phyloP scores from a whole-genome alignment of 1,140 invertebrate species.

The Drosophila elegans region DNA sequence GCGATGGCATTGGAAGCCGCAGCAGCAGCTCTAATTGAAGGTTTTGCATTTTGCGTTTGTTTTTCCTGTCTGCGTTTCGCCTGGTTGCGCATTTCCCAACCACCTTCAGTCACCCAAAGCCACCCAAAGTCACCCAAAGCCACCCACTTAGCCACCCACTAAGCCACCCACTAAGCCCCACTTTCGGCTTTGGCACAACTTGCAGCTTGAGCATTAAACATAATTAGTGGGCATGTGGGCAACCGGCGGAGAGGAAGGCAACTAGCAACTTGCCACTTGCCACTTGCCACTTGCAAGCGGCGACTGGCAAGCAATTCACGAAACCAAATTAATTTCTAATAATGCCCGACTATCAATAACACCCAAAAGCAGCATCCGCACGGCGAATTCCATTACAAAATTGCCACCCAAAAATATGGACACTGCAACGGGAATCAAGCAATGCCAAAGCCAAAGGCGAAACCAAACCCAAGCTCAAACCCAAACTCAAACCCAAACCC shows the following conservation, averaged over 20 bases:
- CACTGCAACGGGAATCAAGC: constrained; percentile 6
- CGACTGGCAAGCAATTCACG: constrained; percentile 10
- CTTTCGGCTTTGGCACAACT: constrained; percentile 39
- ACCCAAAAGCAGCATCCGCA: constrained; percentile 14
- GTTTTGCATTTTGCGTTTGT: constrained; percentile 73
- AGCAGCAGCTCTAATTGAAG: constrained; percentile 67
- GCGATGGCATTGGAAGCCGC: constrained; percentile 64
- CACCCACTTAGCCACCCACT: neutral
- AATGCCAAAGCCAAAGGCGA: constrained; percentile 14
- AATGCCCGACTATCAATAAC: constrained; percentile 59
- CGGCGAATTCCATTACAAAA: constrained; percentile 74
- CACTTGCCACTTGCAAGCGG: constrained; percentile 10
- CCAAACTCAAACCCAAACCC: constrained; percentile 12
- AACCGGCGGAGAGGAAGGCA: constrained; percentile 6
- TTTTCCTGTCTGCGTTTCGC: constrained; percentile 63
- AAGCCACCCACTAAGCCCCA: constrained; percentile 3
- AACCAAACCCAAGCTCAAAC: neutral
- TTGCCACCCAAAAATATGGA: constrained; percentile 59
- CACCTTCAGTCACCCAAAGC: neutral
- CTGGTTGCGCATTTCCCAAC: constrained; percentile 44
- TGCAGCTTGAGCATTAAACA: constrained; percentile 70
- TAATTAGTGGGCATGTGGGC: constrained; percentile 70
- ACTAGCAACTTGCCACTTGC: constrained; percentile 3
- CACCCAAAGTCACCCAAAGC: neutral
- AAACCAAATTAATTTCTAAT: constrained; percentile 71